Evolutionary conservation across 2,113 vertebrate genomes (phyloP), one percentile per base, ranked within the genome.

Genomic region (Malurus melanocephalus): DNA sequence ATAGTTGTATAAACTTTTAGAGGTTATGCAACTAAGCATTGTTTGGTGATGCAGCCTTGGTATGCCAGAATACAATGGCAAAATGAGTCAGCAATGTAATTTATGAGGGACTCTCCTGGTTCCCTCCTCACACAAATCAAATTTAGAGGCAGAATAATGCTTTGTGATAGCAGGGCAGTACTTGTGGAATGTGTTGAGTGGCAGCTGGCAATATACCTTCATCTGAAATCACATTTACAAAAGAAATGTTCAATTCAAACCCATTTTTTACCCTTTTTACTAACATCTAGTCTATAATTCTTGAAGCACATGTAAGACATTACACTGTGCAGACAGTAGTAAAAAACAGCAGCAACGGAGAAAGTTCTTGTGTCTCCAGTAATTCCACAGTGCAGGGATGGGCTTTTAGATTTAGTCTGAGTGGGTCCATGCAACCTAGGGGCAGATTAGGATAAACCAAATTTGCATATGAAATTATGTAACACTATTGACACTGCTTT

Each of bases 211-310:
- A 72, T 67, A 82, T 59, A 40, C 42, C 38, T 52, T 91, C 59
- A 40, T 92, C 67, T 73, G 79, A 92, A 93, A 93, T 81, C 42
- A 33, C 73, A 94, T 95, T 97, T 93, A 76, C 80, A 94, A 94
- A 83, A 94, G 76, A 72, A 85, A 94, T 26, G 22, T 68, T 94
- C 68, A 76, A 52, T 91, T 83, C 79, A 67, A 83, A 96, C 27
- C 56, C 7, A 74, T 73, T 92, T 52, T 95, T 85, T 74, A 79
- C 43, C 7, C 22, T 23, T 28, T 92, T 90, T 91, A 75, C 51
- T 82, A 65, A 56, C 33, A 90, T 7, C 53, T 76, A 85, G 42
- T 85, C 40, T 77, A 72, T 86, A 87, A 94, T 80, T 52, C 77
- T 89, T 43, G 48, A 87, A 88, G 43, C 40, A 32, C 61, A 56